Percentiles rank a stretch among this genome's conserved stretches.
These are phyloP conservation scores for Choloepus didactylus DNA, from an alignment of 2,797 vertebrate genomes.

Conservation along the genomic window DNA sequence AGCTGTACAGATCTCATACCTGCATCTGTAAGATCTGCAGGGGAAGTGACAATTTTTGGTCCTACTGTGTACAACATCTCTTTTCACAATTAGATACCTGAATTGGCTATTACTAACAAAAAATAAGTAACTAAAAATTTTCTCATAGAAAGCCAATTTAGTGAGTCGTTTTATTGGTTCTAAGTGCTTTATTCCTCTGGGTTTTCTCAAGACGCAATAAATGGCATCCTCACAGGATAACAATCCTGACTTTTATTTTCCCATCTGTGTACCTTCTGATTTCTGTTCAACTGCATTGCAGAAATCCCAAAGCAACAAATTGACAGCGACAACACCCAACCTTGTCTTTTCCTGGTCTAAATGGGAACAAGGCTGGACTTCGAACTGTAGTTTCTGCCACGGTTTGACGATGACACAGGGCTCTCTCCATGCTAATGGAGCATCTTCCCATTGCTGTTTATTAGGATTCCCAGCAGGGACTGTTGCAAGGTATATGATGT, in stretches of 20 bases:
- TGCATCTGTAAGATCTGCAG: slow-evolving; percentile 38
- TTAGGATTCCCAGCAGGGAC: neutral
- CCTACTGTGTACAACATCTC: neutral
- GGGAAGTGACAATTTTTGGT: neutral
- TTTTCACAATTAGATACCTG: neutral
- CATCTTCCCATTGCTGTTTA: neutral
- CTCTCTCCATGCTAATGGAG: neutral
- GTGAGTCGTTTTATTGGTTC: neutral
- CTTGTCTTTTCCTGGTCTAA: neutral
- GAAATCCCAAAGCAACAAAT: neutral
- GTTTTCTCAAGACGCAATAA: slow-evolving; percentile 9
- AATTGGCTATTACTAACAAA: neutral
- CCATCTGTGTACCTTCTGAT: neutral
- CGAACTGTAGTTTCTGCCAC: neutral
- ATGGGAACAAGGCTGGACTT: neutral
- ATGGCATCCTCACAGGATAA: neutral
- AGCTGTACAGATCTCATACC: neutral
- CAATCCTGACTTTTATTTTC: neutral
- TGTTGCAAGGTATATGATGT: slow-evolving; percentile 2
- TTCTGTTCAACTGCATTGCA: neutral
- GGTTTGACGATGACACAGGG: neutral
- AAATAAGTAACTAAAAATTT: neutral
- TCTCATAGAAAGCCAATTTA: neutral
- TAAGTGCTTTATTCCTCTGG: neutral
- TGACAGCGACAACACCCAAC: neutral